A percentile compares a stretch with the other conserved stretches of the same genome.
These are phyloP conservation scores for Catostylus mosaicus DNA, from an alignment of 30 jellyfish, hydroid and myxozoan species.

Conservation along the genomic window DNA sequence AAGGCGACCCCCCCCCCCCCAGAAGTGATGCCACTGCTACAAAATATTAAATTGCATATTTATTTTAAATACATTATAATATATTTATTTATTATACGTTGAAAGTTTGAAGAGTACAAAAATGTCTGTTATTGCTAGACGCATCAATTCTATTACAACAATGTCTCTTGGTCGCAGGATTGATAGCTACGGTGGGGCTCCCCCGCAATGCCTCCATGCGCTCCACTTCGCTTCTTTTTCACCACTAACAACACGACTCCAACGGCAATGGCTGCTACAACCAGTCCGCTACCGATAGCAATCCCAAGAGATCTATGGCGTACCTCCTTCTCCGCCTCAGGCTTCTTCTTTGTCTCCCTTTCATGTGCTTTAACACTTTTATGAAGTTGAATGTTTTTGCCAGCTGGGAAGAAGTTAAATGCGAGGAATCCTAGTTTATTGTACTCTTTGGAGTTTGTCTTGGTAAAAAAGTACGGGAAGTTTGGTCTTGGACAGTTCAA, in stretches of 20 bases:
- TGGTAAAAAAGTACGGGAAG: constrained; percentile 76
- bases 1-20: no score
- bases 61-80: no score
- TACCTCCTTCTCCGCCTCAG: not conserved
- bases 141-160: constrained; percentile 4
- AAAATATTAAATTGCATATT: no score
- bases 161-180: constrained; percentile 33
- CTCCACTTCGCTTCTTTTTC: not conserved
- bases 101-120: no score
- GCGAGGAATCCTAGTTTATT: no score
- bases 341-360: not conserved
- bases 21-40: no score
- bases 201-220: not conserved
- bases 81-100: no score
- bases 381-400: not conserved
- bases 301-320: constrained; percentile 26
- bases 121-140: no score
- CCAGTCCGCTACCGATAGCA: constrained; percentile 47
- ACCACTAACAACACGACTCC: constrained; percentile 21
- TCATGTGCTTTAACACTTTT: not conserved
- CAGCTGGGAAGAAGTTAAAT: not conserved
- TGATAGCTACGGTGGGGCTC: not conserved
- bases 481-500: constrained; percentile 68
- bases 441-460: constrained; percentile 55
- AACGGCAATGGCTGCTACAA: constrained; percentile 44